Evolutionary conservation across 2,113 vertebrate species (phyloP).

Genomic region (Rhinichthys klamathensis): DNA sequence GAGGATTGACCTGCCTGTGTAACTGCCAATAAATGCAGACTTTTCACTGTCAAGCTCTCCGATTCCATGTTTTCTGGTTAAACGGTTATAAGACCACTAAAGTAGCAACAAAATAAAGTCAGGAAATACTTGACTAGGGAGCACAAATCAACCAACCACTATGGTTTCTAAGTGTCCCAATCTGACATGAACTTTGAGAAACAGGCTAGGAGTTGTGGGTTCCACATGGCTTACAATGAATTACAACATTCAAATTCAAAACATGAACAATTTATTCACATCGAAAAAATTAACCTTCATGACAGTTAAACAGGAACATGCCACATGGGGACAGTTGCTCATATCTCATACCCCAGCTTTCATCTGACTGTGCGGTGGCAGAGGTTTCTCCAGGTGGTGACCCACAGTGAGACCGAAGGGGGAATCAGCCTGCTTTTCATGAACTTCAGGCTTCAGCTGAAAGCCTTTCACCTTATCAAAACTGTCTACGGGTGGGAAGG

Average conservation of each 20-base stretch:
- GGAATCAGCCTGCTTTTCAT: conserved; percentile 66
- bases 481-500: conserved; percentile 69
- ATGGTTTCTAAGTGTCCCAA: no score
- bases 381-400: conserved; percentile 63
- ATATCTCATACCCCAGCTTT: conserved; percentile 62
- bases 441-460: conserved; percentile 71
- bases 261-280: background rate
- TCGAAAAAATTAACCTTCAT: no score
- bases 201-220: no score
- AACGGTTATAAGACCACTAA: no score
- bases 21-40: no score
- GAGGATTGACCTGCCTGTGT: no score
- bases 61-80: no score
- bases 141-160: no score
- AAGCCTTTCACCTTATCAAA: conserved; percentile 76
- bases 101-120: no score
- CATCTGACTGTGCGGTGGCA: conserved; percentile 76
- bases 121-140: no score
- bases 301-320: background rate
- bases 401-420: conserved; percentile 75
- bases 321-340: background rate
- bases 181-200: no score
- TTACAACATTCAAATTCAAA: background rate
- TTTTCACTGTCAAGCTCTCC: no score
- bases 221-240: background rate